Evolutionary conservation across 2,113 vertebrate species (phyloP).

Genomic region (Oryzias curvinotus): DNA sequence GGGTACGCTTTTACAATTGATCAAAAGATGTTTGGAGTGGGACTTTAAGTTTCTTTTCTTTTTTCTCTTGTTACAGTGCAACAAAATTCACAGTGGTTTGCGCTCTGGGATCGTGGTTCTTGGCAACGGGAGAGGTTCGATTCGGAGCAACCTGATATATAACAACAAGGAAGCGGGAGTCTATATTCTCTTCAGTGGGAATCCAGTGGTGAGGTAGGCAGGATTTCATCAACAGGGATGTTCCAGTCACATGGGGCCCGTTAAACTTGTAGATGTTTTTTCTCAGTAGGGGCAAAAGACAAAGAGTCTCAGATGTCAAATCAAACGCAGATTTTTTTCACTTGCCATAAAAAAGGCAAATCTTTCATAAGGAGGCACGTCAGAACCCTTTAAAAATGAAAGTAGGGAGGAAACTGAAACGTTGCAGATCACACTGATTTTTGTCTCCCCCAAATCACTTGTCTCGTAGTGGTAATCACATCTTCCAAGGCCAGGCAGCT

Average conservation of each 20-base stretch:
- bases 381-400: background rate
- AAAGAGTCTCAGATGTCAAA: background rate
- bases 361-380: background rate
- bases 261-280: background rate
- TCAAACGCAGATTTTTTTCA: background rate
- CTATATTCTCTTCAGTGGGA: slow-evolving; percentile 91
- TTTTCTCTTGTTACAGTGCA: slow-evolving; percentile 78
- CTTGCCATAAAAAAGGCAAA: background rate
- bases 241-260: background rate
- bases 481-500: slow-evolving; percentile 90
- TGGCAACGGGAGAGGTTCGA: slow-evolving; percentile 89
- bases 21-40: no score
- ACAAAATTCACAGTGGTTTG: slow-evolving; percentile 91
- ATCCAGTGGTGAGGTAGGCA: slow-evolving; percentile 87
- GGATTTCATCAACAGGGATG: background rate
- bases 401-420: background rate
- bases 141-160: slow-evolving; percentile 91
- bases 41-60: background rate
- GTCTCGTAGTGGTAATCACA: slow-evolving; percentile 86
- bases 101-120: slow-evolving; percentile 89
- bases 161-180: slow-evolving; percentile 94
- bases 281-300: background rate
- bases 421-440: background rate
- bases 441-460: slow-evolving; percentile 9
- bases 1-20: no score